phyloP scores from a whole-genome alignment of 2,888 invertebrate genomes.

The Margaritifera margaritifera region DNA sequence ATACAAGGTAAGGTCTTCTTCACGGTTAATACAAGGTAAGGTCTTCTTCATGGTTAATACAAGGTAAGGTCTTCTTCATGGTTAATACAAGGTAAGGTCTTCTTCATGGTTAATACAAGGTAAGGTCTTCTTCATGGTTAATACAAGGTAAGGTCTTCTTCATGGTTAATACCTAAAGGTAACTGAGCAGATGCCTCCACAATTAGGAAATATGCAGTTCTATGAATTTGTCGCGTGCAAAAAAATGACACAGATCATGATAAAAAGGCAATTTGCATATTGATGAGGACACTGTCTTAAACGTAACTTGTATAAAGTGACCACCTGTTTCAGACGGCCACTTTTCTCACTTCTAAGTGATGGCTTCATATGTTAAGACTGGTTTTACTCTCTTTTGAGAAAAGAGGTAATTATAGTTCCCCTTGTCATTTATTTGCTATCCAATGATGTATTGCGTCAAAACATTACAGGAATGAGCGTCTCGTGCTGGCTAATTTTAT shows the following conservation, averaged over 20 bases:
- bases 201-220: background rate
- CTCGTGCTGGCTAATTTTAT: too few relatives aligned
- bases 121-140: conserved; percentile 10
- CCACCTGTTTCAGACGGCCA: too few relatives aligned
- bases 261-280: too few relatives aligned
- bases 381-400: too few relatives aligned
- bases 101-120: conserved; percentile 42
- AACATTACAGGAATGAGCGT: too few relatives aligned
- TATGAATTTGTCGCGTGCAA: background rate
- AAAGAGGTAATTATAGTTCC: too few relatives aligned
- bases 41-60: conserved; percentile 16
- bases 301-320: too few relatives aligned
- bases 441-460: too few relatives aligned
- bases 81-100: conserved; percentile 44
- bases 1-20: conserved; percentile 37
- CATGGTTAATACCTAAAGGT: background rate
- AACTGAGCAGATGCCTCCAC: background rate
- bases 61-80: conserved; percentile 32
- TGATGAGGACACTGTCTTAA: too few relatives aligned
- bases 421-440: too few relatives aligned
- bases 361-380: too few relatives aligned
- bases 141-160: conserved; percentile 37
- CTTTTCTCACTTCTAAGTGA: too few relatives aligned
- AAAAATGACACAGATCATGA: background rate
- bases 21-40: conserved; percentile 49